A percentile compares a stretch with the other conserved stretches of the same genome.
phyloP scores from a whole-genome alignment of 2,888 invertebrate species.

The Tipula helvola region DNA sequence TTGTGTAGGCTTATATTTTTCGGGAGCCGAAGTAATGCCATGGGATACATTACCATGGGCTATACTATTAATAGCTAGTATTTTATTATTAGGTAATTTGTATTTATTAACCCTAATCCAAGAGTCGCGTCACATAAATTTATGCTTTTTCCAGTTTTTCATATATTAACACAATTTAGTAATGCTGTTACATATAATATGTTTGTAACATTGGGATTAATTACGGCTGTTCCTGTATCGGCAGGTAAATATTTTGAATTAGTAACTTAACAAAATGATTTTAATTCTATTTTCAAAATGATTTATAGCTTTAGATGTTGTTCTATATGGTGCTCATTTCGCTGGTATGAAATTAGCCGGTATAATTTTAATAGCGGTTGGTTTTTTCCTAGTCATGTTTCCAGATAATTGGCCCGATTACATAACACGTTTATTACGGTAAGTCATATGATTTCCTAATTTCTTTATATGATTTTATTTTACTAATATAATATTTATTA shows the following conservation, averaged over 20 bases:
- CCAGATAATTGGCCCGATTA: constrained; percentile 96
- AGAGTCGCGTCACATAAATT: not conserved
- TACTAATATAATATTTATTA: not conserved
- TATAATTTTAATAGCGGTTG: constrained; percentile 77
- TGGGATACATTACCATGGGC: constrained; percentile 82
- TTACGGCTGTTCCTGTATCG: constrained; percentile 87
- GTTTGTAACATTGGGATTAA: constrained; percentile 86
- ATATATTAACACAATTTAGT: constrained; percentile 87
- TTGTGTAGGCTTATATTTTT: constrained; percentile 71
- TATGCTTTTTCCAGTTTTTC: constrained; percentile 56
- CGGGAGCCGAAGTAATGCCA: constrained; percentile 71
- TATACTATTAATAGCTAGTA: constrained; percentile 65
- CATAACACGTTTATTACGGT: constrained; percentile 80
- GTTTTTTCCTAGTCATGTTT: constrained; percentile 87
- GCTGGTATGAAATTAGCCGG: constrained; percentile 94
- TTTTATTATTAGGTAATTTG: constrained; percentile 57
- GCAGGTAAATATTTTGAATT: constrained; percentile 52
- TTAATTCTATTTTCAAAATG: constrained; percentile 10
- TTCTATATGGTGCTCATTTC: constrained; percentile 73
- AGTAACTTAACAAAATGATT: not conserved
- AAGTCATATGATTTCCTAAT: constrained; percentile 31
- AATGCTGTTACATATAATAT: constrained; percentile 87
- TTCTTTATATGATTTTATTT: not conserved
- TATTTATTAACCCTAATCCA: not conserved
- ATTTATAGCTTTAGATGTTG: constrained; percentile 69